Evolutionary conservation across 23 tunicate species (phyloP).

Genomic region (Oikopleura dioica): DNA sequence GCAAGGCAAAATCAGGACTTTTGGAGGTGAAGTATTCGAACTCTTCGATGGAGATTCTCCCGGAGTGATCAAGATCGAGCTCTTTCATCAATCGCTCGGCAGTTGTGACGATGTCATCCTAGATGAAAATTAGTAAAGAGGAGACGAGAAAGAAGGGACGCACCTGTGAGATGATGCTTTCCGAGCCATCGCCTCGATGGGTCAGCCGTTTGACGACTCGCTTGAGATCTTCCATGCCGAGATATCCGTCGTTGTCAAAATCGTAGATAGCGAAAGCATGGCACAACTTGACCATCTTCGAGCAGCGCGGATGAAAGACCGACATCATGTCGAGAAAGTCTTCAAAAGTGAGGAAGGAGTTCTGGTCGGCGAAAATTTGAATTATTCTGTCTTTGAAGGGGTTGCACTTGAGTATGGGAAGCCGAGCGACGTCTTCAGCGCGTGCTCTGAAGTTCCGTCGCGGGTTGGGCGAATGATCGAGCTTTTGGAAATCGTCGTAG

Average conservation of each 20-base stretch:
- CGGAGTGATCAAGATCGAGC: neutral
- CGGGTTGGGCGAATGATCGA: too few relatives aligned
- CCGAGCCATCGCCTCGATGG: neutral
- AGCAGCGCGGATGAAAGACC: neutral
- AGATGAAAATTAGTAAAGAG: neutral
- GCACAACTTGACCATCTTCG: neutral
- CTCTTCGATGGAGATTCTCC: neutral
- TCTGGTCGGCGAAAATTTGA: neutral
- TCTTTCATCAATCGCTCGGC: neutral
- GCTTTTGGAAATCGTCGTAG: slow-evolving; percentile 7
- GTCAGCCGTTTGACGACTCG: slow-evolving; percentile 8
- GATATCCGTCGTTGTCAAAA: slow-evolving; percentile 12
- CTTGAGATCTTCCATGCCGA: neutral
- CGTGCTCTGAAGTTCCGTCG: neutral
- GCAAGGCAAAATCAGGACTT: neutral
- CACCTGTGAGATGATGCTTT: neutral
- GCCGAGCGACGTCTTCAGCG: neutral
- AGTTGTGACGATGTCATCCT: neutral
- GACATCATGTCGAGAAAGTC: slow-evolving; percentile 12
- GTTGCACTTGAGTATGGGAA: slow-evolving; percentile 1
- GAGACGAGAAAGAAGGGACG: neutral
- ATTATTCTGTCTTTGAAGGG: slow-evolving; percentile 9
- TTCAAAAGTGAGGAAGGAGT: neutral
- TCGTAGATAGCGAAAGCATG: slow-evolving; percentile 2
- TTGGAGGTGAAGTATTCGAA: neutral